Evolutionary conservation across 2,888 invertebrate genomes (phyloP), one percentile per base, ranked within the genome.

Genomic region (Hydroisotoma schaefferi): DNA sequence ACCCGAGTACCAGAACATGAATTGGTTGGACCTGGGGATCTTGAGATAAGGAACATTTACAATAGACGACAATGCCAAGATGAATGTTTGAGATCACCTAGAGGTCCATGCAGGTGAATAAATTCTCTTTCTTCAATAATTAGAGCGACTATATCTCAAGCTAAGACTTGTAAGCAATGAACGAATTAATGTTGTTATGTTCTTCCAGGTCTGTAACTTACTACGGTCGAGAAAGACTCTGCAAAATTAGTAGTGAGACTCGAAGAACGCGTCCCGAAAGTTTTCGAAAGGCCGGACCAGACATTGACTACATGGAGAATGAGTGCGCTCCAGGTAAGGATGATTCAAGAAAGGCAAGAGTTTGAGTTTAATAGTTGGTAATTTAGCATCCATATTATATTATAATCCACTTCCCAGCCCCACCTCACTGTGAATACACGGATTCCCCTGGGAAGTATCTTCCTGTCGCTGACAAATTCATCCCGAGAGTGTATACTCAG

Each of bases 291-390:
- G 75, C 75, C 55, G 75, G 75, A 33, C 68, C 73, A 56, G 75
- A 78, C 70, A 76, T 80, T 46, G 80, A 81, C 71, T 81, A 81
- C 73, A 77, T 80, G 74, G 81, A 81, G 73, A 81, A 81, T 73
- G 80, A 81, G 73, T 81, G 81, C 69, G 77, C 80, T 23, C 76
- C 77, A 65, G 78, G 81, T 80, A 71, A 74, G 40, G 46, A 15
- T 8, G 8, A 29, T 23, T 10, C 15, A 10, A 15, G 6, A 33
- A 18, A 33, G 40, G 27, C 33, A 27, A 43, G 20, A 27, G 15
- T 58, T 49, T 55, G 28, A 28, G 40, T 52, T 44, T 20, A 59
- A 48, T 48, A 47, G 22, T n/a, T n/a, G n/a, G n/a, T n/a, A n/a
- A 37, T 10, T 40, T 51, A 10, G 22, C 46, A 25, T 47, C 15